Base-by-base conservation (phyloP, 2,113 vertebrate species). In the Neopipo cinnamomea region DNA sequence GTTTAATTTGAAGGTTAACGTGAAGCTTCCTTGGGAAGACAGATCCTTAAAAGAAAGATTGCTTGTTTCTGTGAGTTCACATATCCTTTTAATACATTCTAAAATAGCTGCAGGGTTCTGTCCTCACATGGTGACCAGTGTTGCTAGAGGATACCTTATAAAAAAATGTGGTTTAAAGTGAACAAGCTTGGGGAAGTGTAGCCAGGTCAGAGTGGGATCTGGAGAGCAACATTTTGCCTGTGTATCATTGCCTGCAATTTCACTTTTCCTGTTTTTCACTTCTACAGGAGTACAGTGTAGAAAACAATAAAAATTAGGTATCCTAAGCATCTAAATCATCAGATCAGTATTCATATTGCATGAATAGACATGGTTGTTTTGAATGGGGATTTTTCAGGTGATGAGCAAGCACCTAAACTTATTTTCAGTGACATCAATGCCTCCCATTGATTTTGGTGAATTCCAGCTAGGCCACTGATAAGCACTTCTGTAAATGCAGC, bases 91-190 rank as follows among this genome's bases (percentile, higher is more conserved):
- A 21, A 50, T 65, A 15, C 2, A 3, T 70, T 80, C 25, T 55
- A 13, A 78, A 65, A 18, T 41, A 71, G 20, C 39, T 7, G 17
- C 24, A 44, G 31, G 8, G 8, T 71, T 92, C 81, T 78, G 11
- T 22, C 42, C n/a, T 87, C 63, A 9, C 35, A 4, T 0, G 0
- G 22, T 77, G 42, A 44, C 65, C n/a, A 24, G 1, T 6, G 5
- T 78, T 55, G 33, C 35, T 55, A 33, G 23, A 41, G 14, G 35
- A 19, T 66, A 16, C 56, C 9, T 72, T 46, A 8, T 6, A 52
- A 72, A 21, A 21, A 72, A 72, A 35, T 5, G 3, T 65, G 13
- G 31, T 59, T 0, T 49, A 81, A 84, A 84, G 12, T 22, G 67
- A 81, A 1, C 28, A 18, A 18, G 39, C 67, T 53, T 58, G 37